Percentiles rank a stretch among this genome's conserved stretches.
Evolutionary conservation across 2,113 vertebrate genomes (phyloP).

Genomic region (Elanoides forficatus): DNA sequence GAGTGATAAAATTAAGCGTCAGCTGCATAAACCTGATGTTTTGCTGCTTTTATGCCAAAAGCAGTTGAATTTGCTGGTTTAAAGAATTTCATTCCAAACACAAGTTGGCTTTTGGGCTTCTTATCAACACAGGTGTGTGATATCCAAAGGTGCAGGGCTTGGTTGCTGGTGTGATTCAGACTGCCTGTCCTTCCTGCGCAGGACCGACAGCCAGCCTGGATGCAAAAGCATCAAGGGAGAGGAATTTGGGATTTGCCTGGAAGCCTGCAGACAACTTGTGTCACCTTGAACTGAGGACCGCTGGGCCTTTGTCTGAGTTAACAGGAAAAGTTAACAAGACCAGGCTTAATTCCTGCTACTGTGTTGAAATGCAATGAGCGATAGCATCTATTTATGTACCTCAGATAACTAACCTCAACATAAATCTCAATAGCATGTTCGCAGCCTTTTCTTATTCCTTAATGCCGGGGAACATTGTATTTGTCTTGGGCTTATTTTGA

Average conservation of each 20-base stretch:
- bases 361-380: not conserved
- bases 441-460: not conserved
- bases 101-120: not conserved
- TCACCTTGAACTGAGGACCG: not conserved
- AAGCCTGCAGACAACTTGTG: not conserved
- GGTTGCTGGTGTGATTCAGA: accelerated
- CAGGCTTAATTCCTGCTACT: not conserved
- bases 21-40: not conserved
- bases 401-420: not conserved
- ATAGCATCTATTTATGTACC: not conserved
- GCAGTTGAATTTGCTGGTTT: not conserved
- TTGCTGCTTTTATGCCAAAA: not conserved
- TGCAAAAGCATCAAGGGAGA: not conserved
- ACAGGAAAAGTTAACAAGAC: not conserved
- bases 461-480: not conserved
- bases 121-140: accelerated
- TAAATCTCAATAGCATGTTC: not conserved
- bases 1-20: not conserved
- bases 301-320: not conserved
- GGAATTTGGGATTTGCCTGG: not conserved
- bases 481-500: not conserved
- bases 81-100: not conserved
- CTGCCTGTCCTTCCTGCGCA: not conserved
- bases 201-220: accelerated
- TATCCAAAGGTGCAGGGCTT: not conserved